Evolutionary conservation across 2,113 vertebrate species (phyloP).

Genomic region (Ursus arctos): DNA sequence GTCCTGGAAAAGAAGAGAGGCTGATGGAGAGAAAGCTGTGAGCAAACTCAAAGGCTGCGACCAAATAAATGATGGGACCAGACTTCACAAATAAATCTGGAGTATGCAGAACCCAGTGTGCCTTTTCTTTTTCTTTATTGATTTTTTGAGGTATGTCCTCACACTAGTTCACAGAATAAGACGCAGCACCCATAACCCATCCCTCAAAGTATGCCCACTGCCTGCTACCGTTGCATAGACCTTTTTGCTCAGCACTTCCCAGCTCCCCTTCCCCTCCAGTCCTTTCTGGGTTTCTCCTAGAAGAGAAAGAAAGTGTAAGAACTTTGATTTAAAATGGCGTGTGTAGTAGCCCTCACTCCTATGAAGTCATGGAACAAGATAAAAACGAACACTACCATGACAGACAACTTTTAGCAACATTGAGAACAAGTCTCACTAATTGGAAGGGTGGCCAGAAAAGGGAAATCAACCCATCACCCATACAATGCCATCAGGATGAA

Average conservation of each 20-base stretch:
- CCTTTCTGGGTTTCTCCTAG: background rate
- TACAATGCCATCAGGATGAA: background rate
- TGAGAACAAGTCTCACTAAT: background rate
- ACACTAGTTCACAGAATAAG: background rate
- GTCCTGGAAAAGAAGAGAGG: background rate
- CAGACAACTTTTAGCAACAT: background rate
- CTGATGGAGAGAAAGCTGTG: background rate
- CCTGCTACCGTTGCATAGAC: accelerated
- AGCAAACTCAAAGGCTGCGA: background rate
- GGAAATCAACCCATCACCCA: background rate
- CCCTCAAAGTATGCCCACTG: accelerated
- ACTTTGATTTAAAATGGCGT: background rate
- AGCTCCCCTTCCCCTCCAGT: accelerated
- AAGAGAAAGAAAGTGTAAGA: background rate
- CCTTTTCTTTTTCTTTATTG: background rate
- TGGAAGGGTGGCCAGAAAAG: background rate
- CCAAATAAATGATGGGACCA: background rate
- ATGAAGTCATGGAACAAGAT: background rate
- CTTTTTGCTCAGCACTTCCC: background rate
- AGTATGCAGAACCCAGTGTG: background rate
- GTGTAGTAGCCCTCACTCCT: background rate
- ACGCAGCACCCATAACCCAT: accelerated
- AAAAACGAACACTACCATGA: background rate
- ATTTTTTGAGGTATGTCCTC: background rate
- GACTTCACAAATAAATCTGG: background rate